Percentiles rank a stretch among this genome's conserved stretches.
These are phyloP conservation scores for Agrochola circellaris DNA, from an alignment of 2,888 invertebrate species.

Conservation along the genomic window DNA sequence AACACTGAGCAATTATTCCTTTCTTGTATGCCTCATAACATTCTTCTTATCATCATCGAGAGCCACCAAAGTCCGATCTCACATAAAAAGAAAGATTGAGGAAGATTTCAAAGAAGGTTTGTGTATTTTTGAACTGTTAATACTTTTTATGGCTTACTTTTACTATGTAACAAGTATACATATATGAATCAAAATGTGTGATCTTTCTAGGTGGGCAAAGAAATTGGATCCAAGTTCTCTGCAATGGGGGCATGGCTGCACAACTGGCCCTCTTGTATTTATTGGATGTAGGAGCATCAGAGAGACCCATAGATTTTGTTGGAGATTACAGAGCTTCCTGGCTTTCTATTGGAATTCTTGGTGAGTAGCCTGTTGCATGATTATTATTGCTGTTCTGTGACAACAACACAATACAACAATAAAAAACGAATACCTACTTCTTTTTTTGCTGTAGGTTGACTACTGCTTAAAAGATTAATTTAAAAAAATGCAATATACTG, in stretches of 20 bases:
- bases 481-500: background rate
- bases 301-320: slow-evolving; percentile 94
- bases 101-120: slow-evolving; percentile 95
- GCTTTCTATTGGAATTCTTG: slow-evolving; percentile 95
- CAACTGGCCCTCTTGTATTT: slow-evolving; percentile 94
- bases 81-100: slow-evolving; percentile 93
- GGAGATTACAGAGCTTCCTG: slow-evolving; percentile 95
- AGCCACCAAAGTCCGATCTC: slow-evolving; percentile 94
- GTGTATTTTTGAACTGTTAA: slow-evolving; percentile 11
- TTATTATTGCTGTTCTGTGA: background rate
- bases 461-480: too few relatives aligned
- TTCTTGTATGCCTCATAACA: slow-evolving; percentile 92
- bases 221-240: slow-evolving; percentile 97
- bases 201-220: slow-evolving; percentile 94
- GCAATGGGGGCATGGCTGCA: slow-evolving; percentile 97
- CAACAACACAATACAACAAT: background rate
- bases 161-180: background rate
- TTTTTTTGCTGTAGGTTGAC: background rate
- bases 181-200: background rate
- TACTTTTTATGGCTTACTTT: background rate
- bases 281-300: slow-evolving; percentile 94
- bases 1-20: slow-evolving; percentile 94
- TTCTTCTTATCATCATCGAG: slow-evolving; percentile 96
- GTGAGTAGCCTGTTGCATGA: slow-evolving; percentile 77
- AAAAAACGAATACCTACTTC: background rate